Evolutionary conservation across 2,797 vertebrate genomes (phyloP).

Genomic region (Gouania willdenowi): DNA sequence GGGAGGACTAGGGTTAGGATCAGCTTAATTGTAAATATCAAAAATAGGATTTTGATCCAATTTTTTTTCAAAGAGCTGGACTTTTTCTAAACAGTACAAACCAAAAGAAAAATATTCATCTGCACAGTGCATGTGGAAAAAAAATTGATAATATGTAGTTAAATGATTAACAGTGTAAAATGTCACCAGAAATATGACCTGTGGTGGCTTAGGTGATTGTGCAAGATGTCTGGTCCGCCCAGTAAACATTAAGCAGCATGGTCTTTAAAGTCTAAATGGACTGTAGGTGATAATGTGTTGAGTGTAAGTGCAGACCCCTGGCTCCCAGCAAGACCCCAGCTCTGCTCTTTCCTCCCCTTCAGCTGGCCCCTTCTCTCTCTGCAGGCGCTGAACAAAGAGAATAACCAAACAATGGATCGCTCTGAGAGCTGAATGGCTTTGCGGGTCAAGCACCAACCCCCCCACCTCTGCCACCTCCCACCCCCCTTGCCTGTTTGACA

Average conservation of each 20-base stretch:
- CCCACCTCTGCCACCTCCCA: constrained; percentile 15
- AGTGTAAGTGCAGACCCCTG: constrained; percentile 59
- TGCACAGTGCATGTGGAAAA: too few relatives aligned
- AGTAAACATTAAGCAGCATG: constrained; percentile 27
- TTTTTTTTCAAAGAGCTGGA: too few relatives aligned
- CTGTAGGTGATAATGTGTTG: constrained; percentile 53
- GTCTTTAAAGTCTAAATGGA: constrained; percentile 40
- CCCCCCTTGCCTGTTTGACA: constrained; percentile 68
- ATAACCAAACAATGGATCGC: constrained; percentile 76
- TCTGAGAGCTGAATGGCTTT: constrained; percentile 76
- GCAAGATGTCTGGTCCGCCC: constrained; percentile 13
- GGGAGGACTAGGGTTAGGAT: too few relatives aligned
- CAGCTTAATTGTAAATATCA: too few relatives aligned
- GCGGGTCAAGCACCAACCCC: constrained; percentile 78
- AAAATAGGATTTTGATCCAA: too few relatives aligned
- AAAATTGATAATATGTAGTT: too few relatives aligned
- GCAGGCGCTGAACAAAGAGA: constrained; percentile 76
- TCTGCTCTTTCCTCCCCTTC: constrained; percentile 60
- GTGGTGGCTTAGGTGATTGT: constrained; percentile 1
- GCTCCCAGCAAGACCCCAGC: constrained; percentile 48
- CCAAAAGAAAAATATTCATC: too few relatives aligned
- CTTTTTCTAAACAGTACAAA: too few relatives aligned
- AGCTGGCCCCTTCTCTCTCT: constrained; percentile 62
- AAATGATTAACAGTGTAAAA: too few relatives aligned
- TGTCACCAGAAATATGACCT: constrained; percentile 7